These are phyloP conservation scores for Drepanosiphum platanoidis DNA, from an alignment of 2,888 invertebrate species.

Conservation along the genomic window DNA sequence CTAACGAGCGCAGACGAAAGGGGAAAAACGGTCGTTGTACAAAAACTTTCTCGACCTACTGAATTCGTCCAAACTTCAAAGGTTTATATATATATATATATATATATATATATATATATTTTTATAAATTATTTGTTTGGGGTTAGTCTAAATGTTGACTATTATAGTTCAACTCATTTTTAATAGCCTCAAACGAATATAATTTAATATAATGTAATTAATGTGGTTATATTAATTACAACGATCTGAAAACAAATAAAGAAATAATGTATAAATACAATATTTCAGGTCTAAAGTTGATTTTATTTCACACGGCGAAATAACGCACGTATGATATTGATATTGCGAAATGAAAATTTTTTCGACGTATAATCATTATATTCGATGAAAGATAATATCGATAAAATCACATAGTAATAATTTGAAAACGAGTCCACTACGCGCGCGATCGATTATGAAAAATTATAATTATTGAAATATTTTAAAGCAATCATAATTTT, in stretches of 20 bases:
- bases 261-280: not conserved
- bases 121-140: conserved; percentile 36
- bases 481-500: no score
- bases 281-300: not conserved
- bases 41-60: conserved; percentile 45
- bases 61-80: conserved; percentile 41
- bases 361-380: not conserved
- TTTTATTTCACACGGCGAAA: not conserved
- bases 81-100: conserved; percentile 29
- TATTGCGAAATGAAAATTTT: not conserved
- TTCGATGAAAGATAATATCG: not conserved
- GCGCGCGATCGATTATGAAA: not conserved
- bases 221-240: not conserved
- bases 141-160: conserved; percentile 21
- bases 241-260: not conserved
- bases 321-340: no score
- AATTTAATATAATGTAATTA: not conserved
- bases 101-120: no score
- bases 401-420: not conserved
- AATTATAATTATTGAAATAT: no score
- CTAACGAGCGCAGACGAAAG: conserved; percentile 48
- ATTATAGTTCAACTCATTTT: not conserved
- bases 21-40: conserved; percentile 26
- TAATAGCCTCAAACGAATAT: not conserved
- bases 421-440: not conserved